Evolutionary conservation across 2,888 invertebrate genomes (phyloP), one percentile per base, ranked within the genome.

Genomic region (Eubasilissa splendida): DNA sequence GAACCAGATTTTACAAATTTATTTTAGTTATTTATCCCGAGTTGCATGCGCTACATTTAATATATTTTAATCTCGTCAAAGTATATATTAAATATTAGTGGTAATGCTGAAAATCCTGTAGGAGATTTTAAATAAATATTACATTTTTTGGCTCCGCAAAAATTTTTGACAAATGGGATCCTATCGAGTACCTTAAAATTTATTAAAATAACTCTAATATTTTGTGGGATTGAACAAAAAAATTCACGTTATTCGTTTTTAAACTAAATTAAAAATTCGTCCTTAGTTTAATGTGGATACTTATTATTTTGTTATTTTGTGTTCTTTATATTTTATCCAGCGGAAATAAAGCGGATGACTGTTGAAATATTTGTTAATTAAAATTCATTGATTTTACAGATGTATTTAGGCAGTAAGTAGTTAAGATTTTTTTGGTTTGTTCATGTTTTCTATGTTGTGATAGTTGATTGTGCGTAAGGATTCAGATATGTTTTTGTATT

Each of bases 391-490:
- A 83, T 80, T 81, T 76, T 76, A 77, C 75, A 80, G 71, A 80
- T 79, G 77, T 82, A 82, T 77, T 50, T 82, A 83, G 80, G n/a
- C 22, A 12, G 22, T 80, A 83, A 78, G 78, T 83, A 83, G 80
- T 71, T 83, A 82, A 80, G 80, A 70, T 58, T 31, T 42, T 80
- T 81, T 82, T 81, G 75, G 76, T 83, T 83, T 70, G 82, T 81
- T 83, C 79, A 82, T 82, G 84, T 84, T 84, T 82, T 79, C 73
- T 79, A 82, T 82, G 83, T 84, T 83, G 83, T 83, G 82, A 83
- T 80, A 76, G 83, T 82, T 82, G 78, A 80, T 79, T 80, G 80
- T 83, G 78, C 77, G 82, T 80, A 83, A 79, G 63, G 14, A 76
- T 85, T 86, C 88, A 70, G 14, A 42, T 42, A 42, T 42, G 4